Evolutionary conservation across 2,888 invertebrate genomes (phyloP), one percentile per base, ranked within the genome.

Genomic region (Congeria kusceri): DNA sequence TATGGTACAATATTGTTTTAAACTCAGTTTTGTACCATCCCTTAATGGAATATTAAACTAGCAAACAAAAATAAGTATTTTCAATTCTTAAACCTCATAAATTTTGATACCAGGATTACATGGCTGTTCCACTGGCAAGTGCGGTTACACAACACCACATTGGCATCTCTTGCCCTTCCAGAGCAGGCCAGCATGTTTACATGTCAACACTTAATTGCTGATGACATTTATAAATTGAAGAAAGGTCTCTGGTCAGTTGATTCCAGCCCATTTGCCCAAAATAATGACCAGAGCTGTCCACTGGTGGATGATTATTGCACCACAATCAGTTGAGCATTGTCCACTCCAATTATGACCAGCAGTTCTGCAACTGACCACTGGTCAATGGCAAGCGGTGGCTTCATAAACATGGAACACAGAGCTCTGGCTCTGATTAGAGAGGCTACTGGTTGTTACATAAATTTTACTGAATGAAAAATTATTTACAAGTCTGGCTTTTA

Each of bases 201-300:
- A 66, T 53, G 49, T 79, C 79, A 79, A 27, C 79, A 62, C 59
- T 62, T 79, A 68, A 80, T 77, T 76, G 66, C 65, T 39, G 27
- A 46, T 80, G 80, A 66, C 80, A 76, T 80, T 80, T 73, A 80
- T 80, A 76, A 80, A 80, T 80, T 80, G 76, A 64, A 44, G 65
- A 27, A 29, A 46, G 29, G 44, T 39, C 27, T 65, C 58, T 72
- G 71, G 71, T 64, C 71, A 72, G 46, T 72, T 57, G 27, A 72
- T 58, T 58, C 58, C 49, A 23, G 47, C 56, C 58, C 57, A 20
- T 15, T 72, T 63, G 64, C 63, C 70, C 28, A 57, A 71, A 53
- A 25, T 53, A 25, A 53, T 53, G 53, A 53, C 53, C 53, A 53
- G 53, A 53, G 20, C 53, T 53, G 53, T 53, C 53, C 57, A 56